Conservation (phyloP, 2,888 invertebrate species). For the Trichogramma dendrolimi region DNA sequence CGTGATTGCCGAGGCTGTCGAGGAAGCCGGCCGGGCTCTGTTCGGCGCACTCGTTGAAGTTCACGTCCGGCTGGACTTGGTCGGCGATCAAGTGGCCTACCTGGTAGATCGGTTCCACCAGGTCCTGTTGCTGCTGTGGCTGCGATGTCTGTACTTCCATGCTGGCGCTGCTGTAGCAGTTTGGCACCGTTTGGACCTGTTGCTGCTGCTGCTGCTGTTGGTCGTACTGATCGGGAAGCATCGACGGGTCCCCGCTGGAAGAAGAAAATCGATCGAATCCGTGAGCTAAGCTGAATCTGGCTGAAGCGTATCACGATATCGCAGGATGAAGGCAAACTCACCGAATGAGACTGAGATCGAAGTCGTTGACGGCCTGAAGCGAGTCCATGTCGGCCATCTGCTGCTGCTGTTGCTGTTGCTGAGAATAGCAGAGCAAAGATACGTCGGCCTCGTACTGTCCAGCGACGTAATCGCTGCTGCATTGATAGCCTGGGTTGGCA, state of each 20-base stretch:
- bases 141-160: too few species aligned
- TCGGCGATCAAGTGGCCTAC: too few species aligned
- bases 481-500: slow-evolving; percentile 2
- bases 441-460: slow-evolving; percentile 15
- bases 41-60: too few species aligned
- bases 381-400: slow-evolving; percentile 13
- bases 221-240: slow-evolving; percentile 31
- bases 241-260: slow-evolving; percentile 44
- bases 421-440: slow-evolving; percentile 17
- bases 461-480: slow-evolving; percentile 5
- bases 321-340: not conserved
- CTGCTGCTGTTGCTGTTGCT: slow-evolving; percentile 18
- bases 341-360: slow-evolving; percentile 45
- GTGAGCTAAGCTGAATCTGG: not conserved
- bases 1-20: too few species aligned
- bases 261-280: not conserved
- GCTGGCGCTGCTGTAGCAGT: too few species aligned
- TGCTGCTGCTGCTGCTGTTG: slow-evolving; percentile 2
- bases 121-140: too few species aligned
- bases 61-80: too few species aligned
- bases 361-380: slow-evolving; percentile 41
- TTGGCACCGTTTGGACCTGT: too few species aligned
- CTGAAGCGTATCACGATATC: not conserved
- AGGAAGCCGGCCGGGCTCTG: too few species aligned
- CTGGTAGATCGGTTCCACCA: too few species aligned